Evolutionary conservation across 2,888 invertebrate genomes (phyloP).

Genomic region (Zygothrica quintamaculata): DNA sequence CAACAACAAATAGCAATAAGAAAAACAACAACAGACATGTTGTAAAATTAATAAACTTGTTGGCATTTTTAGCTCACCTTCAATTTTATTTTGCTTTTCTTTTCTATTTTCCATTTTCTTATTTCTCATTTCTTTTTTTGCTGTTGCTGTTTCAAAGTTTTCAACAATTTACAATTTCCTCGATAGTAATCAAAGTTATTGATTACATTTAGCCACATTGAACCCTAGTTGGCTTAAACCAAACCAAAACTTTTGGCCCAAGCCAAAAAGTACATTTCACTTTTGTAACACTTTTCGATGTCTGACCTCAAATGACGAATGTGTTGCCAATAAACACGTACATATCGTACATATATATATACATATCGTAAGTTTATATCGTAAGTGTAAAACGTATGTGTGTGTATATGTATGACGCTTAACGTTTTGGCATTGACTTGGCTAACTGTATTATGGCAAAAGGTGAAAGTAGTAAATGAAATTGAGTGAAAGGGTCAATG

Average conservation of each 20-base stretch:
- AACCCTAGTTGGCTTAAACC: neutral
- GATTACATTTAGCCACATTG: constrained; percentile 44
- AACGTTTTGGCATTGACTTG: constrained; percentile 31
- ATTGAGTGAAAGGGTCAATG: too few species aligned
- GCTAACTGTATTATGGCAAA: too few species aligned
- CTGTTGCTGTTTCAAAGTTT: too few species aligned
- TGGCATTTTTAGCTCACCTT: constrained; percentile 26
- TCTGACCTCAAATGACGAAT: constrained; percentile 62
- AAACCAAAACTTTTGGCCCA: neutral
- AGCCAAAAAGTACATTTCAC: constrained; percentile 45
- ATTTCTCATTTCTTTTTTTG: too few species aligned
- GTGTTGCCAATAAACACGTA: constrained; percentile 71
- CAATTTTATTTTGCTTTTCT: too few species aligned
- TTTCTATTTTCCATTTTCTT: too few species aligned
- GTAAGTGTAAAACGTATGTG: too few species aligned
- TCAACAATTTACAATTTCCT: constrained; percentile 16
- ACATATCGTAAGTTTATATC: constrained; percentile 43
- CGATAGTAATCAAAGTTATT: constrained; percentile 65
- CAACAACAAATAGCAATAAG: constrained; percentile 5
- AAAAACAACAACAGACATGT: constrained; percentile 1
- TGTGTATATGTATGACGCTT: too few species aligned
- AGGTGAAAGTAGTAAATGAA: too few species aligned
- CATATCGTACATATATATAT: constrained; percentile 25
- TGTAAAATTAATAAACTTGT: constrained; percentile 62
- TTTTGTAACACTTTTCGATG: constrained; percentile 38